A percentile compares a stretch with the other conserved stretches of the same genome.
Conservation (phyloP, 2,888 invertebrate genomes). For the Ellobium chinense region DNA sequence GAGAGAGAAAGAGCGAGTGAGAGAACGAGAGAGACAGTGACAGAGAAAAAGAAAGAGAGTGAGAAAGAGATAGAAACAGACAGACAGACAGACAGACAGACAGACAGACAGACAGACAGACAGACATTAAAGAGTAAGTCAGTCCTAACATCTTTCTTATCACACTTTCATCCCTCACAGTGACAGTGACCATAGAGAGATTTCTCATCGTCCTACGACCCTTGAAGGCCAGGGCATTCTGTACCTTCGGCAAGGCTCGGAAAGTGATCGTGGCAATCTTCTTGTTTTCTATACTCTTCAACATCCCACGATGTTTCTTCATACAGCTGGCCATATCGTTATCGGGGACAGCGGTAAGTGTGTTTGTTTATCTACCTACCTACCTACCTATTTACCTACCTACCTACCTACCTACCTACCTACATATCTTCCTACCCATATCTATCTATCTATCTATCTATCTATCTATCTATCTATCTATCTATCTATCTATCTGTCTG, state of each 20-base stretch:
- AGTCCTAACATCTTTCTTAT: too few relatives aligned
- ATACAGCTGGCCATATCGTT: constrained; percentile 39
- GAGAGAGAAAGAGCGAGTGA: not conserved
- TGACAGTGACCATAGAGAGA: constrained; percentile 52
- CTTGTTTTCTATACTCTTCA: constrained; percentile 51
- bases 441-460: not conserved
- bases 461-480: not conserved
- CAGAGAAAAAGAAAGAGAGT: not conserved
- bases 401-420: not conserved
- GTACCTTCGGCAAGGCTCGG: constrained; percentile 51
- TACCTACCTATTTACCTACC: not conserved
- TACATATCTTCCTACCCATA: too few relatives aligned
- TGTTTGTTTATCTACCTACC: not conserved
- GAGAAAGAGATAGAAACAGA: not conserved
- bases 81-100: constrained; percentile 13
- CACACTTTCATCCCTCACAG: not conserved
- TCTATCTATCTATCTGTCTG: not conserved
- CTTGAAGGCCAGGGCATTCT: constrained; percentile 49
- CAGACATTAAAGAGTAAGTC: too few relatives aligned
- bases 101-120: constrained; percentile 1
- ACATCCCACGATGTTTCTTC: constrained; percentile 54
- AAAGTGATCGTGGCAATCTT: constrained; percentile 47
- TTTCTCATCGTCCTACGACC: constrained; percentile 52
- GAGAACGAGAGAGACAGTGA: not conserved
- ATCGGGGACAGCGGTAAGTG: not conserved